phyloP scores from a whole-genome alignment of 2,888 invertebrate genomes.

The Xanthia icteritia region DNA sequence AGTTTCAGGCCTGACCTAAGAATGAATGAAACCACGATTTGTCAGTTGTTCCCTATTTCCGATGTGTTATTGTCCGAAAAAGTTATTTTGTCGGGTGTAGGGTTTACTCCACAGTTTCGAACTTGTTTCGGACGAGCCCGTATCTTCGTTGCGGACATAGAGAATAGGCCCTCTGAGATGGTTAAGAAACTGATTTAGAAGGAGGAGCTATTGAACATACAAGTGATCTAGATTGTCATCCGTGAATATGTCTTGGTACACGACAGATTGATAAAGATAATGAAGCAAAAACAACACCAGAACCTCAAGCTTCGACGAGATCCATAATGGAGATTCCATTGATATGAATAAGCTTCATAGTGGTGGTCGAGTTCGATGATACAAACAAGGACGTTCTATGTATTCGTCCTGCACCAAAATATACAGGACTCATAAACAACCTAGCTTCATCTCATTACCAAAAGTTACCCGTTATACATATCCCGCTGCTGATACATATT shows the following conservation, averaged over 20 bases:
- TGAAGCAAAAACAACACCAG: background rate
- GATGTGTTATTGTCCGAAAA: too few species aligned
- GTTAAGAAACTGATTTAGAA: background rate
- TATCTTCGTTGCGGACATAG: too few species aligned
- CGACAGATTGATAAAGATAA: background rate
- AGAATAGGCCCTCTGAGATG: background rate
- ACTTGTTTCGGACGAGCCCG: too few species aligned
- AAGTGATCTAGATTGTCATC: background rate
- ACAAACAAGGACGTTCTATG: constrained; percentile 1
- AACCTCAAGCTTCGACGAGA: background rate
- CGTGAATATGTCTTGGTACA: background rate
- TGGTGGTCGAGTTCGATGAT: background rate
- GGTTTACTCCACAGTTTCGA: too few species aligned
- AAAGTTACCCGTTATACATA: constrained; percentile 20
- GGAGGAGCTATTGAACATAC: background rate
- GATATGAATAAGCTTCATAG: background rate
- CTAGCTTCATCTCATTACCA: constrained; percentile 8
- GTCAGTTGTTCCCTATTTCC: too few species aligned
- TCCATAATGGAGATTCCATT: background rate
- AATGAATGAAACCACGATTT: too few species aligned
- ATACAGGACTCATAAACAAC: constrained; percentile 14
- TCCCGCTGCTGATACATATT: constrained; percentile 37
- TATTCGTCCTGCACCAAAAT: constrained; percentile 22
- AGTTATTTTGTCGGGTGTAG: too few species aligned
- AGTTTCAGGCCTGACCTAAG: too few species aligned